These are phyloP conservation scores for Sitophilus oryzae DNA, from an alignment of 1,140 invertebrate genomes.

Conservation along the genomic window DNA sequence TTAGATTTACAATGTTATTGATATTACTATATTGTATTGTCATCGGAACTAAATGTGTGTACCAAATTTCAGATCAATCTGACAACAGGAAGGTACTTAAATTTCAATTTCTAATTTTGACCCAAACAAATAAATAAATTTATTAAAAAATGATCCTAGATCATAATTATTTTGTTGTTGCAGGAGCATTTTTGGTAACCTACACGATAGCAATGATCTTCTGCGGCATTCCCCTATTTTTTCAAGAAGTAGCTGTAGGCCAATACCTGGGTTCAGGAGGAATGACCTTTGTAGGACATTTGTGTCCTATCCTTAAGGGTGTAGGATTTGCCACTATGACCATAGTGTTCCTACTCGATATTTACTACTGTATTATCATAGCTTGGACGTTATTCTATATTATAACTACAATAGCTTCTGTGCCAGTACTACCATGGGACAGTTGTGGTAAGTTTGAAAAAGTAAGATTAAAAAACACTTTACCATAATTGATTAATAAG, in stretches of 20 bases:
- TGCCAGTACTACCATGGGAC: slow-evolving; percentile 52
- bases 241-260: slow-evolving; percentile 66
- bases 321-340: slow-evolving; percentile 66
- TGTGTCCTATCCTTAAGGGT: slow-evolving; percentile 58
- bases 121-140: too few relatives aligned
- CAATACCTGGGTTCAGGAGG: slow-evolving; percentile 58
- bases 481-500: too few relatives aligned
- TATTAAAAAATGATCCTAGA: too few relatives aligned
- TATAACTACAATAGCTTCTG: slow-evolving; percentile 48
- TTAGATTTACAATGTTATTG: too few relatives aligned
- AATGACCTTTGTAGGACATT: slow-evolving; percentile 55
- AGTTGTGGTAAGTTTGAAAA: slow-evolving; percentile 53
- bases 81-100: too few relatives aligned
- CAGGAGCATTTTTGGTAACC: slow-evolving; percentile 61
- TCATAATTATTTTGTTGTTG: too few relatives aligned
- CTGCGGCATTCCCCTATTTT: slow-evolving; percentile 70
- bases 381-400: slow-evolving; percentile 60
- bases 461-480: too few relatives aligned
- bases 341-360: slow-evolving; percentile 60
- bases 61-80: too few relatives aligned
- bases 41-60: too few relatives aligned
- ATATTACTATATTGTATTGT: too few relatives aligned
- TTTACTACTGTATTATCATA: slow-evolving; percentile 61
- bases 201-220: slow-evolving; percentile 67
- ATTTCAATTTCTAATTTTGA: too few relatives aligned